Evolutionary conservation across 2,888 invertebrate genomes (phyloP).

Genomic region (Trachelus stipa): DNA sequence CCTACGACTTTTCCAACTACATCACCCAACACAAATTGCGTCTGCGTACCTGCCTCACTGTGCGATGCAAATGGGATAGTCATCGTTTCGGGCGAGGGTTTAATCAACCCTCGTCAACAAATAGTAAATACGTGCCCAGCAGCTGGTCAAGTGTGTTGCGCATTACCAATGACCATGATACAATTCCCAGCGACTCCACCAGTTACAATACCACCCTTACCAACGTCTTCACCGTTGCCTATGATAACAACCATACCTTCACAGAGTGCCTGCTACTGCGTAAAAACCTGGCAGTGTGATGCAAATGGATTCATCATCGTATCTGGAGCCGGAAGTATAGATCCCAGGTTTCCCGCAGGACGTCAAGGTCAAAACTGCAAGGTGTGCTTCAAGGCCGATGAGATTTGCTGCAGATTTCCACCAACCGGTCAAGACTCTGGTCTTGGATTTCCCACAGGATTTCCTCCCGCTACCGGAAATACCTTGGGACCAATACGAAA

Average conservation of each 20-base stretch:
- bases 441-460: constrained; percentile 66
- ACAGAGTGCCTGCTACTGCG: constrained; percentile 37
- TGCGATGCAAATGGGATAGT: constrained; percentile 45
- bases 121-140: constrained; percentile 34
- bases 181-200: constrained; percentile 20
- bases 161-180: constrained; percentile 23
- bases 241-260: neutral
- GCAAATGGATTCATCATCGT: constrained; percentile 36
- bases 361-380: constrained; percentile 35
- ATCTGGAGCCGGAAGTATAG: constrained; percentile 39
- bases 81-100: constrained; percentile 44
- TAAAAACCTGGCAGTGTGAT: constrained; percentile 39
- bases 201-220: constrained; percentile 9
- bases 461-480: constrained; percentile 75
- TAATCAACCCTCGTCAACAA: constrained; percentile 47
- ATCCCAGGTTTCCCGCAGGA: constrained; percentile 46
- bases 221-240: constrained; percentile 8
- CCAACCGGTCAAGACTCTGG: constrained; percentile 71
- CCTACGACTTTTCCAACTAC: constrained; percentile 24
- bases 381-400: constrained; percentile 27
- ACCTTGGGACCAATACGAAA: constrained; percentile 24
- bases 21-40: constrained; percentile 34
- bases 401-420: constrained; percentile 75
- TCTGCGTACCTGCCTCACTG: constrained; percentile 47
- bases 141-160: constrained; percentile 49